Percentiles rank a stretch among this genome's conserved stretches.
These are phyloP conservation scores for Spondyliosoma cantharus DNA, from an alignment of 2,797 vertebrate species.

Conservation along the genomic window DNA sequence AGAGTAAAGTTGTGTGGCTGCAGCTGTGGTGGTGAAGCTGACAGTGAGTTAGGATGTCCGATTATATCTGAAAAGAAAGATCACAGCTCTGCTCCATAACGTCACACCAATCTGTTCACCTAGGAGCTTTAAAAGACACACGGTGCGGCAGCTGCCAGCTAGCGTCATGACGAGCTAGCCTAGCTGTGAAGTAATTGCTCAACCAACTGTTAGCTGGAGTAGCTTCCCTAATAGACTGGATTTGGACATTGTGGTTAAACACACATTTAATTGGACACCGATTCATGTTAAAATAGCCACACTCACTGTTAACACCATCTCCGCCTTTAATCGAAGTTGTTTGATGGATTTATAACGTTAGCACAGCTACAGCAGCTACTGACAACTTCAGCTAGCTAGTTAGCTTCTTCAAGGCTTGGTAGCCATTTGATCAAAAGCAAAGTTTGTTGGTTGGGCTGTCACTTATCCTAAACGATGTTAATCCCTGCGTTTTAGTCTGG, in stretches of 20 bases:
- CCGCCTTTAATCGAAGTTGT: not conserved
- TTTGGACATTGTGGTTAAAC: not conserved
- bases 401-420: slow-evolving; percentile 44
- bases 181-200: slow-evolving; percentile 15
- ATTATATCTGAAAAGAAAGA: not conserved
- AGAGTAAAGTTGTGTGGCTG: not conserved
- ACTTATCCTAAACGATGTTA: not conserved
- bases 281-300: not conserved
- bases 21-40: not conserved
- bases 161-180: slow-evolving; percentile 32
- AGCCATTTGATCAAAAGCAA: slow-evolving; percentile 9
- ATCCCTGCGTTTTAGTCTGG: accelerated
- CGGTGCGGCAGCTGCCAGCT: slow-evolving; percentile 41
- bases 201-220: slow-evolving; percentile 7
- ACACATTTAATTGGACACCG: not conserved
- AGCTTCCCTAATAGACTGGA: not conserved
- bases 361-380: slow-evolving; percentile 10
- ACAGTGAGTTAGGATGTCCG: not conserved
- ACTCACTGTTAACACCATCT: accelerated
- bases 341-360: not conserved
- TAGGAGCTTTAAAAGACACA: slow-evolving; percentile 31
- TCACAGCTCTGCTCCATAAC: not conserved
- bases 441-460: slow-evolving; percentile 7
- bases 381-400: slow-evolving; percentile 66
- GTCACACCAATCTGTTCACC: not conserved